Percentiles rank a stretch among this genome's conserved stretches.
Evolutionary conservation across 2,888 invertebrate species (phyloP).

Genomic region (Syritta pipiens): DNA sequence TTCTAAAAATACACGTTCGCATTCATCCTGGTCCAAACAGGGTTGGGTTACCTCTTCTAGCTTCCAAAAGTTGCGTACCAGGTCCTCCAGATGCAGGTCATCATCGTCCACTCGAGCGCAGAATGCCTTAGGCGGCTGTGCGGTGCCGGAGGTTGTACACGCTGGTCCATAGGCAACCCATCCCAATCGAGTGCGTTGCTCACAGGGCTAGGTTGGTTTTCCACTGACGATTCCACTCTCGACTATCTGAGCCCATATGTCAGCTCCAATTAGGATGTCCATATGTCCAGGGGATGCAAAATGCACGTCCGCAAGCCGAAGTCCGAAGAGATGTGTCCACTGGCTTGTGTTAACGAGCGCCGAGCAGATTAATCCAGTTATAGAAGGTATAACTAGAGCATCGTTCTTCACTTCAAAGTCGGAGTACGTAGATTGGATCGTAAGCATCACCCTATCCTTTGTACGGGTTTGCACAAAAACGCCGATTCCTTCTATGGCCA

Average conservation of each 20-base stretch:
- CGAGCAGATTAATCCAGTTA: background rate
- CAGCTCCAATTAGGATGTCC: background rate
- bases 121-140: background rate
- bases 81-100: slow-evolving; percentile 22
- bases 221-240: slow-evolving; percentile 14
- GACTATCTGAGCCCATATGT: slow-evolving; percentile 26
- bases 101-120: background rate
- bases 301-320: background rate
- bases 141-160: background rate
- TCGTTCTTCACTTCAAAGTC: slow-evolving; percentile 1
- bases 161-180: slow-evolving; percentile 43
- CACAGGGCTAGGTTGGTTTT: slow-evolving; percentile 16
- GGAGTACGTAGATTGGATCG: slow-evolving; percentile 1
- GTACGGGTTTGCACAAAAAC: background rate
- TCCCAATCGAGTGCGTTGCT: slow-evolving; percentile 25
- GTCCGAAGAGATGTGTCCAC: background rate
- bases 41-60: slow-evolving; percentile 26
- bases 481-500: slow-evolving; percentile 26
- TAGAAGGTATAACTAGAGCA: slow-evolving; percentile 1
- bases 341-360: background rate
- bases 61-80: slow-evolving; percentile 42
- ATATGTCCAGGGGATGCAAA: background rate
- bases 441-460: slow-evolving; percentile 23
- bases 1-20: slow-evolving; percentile 11
- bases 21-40: slow-evolving; percentile 1